phyloP scores from a whole-genome alignment of 2,888 invertebrate genomes.

The Lysandra bellargus region DNA sequence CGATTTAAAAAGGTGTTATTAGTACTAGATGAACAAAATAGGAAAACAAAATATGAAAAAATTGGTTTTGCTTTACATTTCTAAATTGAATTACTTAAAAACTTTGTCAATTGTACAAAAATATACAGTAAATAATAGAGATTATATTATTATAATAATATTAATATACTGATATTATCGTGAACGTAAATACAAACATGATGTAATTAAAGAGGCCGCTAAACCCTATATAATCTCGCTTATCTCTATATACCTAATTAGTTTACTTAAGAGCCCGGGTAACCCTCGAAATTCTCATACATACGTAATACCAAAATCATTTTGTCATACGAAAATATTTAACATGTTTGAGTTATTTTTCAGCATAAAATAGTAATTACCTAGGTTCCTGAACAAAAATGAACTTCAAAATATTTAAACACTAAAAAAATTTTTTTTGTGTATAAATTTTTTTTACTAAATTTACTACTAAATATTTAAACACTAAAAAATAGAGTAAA shows the following conservation, averaged over 20 bases:
- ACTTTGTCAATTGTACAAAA: background rate
- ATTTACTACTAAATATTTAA: no score
- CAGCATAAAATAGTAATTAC: no score
- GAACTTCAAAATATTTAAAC: no score
- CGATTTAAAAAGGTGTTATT: background rate
- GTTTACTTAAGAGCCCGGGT: no score
- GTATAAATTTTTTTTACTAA: no score
- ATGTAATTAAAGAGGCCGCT: conserved; percentile 19
- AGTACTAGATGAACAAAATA: background rate
- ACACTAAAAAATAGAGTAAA: no score
- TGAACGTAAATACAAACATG: conserved; percentile 9
- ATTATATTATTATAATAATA: background rate
- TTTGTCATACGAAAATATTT: no score
- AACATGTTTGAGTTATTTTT: no score
- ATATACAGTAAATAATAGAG: background rate
- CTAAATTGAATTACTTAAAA: background rate
- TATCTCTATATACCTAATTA: background rate
- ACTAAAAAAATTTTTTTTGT: no score
- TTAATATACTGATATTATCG: background rate
- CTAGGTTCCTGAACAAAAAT: no score
- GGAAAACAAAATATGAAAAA: background rate
- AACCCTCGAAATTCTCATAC: no score
- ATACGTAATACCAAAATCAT: no score
- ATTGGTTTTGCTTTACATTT: background rate
- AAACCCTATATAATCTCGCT: conserved; percentile 5